Conservation (phyloP, 2,113 vertebrate genomes). For the Fregetta grallaria region DNA sequence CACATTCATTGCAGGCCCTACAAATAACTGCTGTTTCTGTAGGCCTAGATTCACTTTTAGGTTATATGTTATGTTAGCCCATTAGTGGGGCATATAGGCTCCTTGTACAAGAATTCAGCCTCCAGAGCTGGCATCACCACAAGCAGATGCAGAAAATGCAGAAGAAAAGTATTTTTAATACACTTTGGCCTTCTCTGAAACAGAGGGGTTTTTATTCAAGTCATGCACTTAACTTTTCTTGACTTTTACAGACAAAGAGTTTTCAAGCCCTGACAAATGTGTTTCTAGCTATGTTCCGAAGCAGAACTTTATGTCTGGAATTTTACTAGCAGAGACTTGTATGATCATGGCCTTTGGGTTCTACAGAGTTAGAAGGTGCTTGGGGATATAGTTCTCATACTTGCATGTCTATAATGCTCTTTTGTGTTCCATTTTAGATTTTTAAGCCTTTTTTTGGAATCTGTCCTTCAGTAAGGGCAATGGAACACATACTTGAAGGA, state of each 20-base stretch:
- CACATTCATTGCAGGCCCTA: not conserved
- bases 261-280: not conserved
- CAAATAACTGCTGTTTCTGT: not conserved
- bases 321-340: not conserved
- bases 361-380: not conserved
- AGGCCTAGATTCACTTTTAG: not conserved
- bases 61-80: not conserved
- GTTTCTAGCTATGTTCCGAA: not conserved
- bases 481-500: not conserved
- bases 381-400: not conserved
- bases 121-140: not conserved
- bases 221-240: not conserved
- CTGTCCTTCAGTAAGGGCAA: not conserved
- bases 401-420: not conserved
- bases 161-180: not conserved
- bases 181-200: not conserved
- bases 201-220: not conserved
- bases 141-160: not conserved
- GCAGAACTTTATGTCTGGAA: not conserved
- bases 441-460: not conserved
- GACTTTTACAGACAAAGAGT: not conserved
- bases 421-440: not conserved
- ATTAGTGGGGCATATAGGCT: not conserved
- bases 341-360: not conserved
- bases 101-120: not conserved